A percentile compares a stretch with the other conserved stretches of the same genome.
Conservation (phyloP, 2,888 invertebrate genomes). For the Catocala nupta region DNA sequence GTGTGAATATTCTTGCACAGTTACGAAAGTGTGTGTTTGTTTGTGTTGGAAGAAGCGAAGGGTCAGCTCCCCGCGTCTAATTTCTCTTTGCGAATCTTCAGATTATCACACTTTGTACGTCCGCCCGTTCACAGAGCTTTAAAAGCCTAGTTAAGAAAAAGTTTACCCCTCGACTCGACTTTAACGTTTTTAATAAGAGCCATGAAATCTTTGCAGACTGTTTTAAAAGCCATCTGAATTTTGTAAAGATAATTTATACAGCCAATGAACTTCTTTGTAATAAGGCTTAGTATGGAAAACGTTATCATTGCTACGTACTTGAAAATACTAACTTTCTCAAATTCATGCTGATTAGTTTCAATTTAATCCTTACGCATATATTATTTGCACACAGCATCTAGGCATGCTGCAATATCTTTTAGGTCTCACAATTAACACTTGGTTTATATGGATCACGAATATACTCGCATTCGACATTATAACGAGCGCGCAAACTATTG, state of each 20-base stretch:
- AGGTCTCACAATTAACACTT: too few species aligned
- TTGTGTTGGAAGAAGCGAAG: slow-evolving; percentile 28
- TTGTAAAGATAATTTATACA: slow-evolving; percentile 24
- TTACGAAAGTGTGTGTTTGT: background rate
- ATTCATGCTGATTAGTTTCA: too few species aligned
- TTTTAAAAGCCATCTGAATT: slow-evolving; percentile 24
- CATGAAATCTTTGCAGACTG: slow-evolving; percentile 50
- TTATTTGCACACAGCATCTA: too few species aligned
- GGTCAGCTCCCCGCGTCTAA: slow-evolving; percentile 49
- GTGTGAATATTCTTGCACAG: background rate
- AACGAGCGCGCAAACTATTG: too few species aligned
- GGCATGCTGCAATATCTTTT: too few species aligned
- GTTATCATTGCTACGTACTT: background rate
- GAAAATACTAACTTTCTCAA: too few species aligned
- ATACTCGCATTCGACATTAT: too few species aligned
- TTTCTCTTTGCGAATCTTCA: slow-evolving; percentile 54
- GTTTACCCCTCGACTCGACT: slow-evolving; percentile 46
- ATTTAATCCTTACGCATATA: too few species aligned
- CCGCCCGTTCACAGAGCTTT: slow-evolving; percentile 55
- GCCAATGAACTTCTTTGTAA: slow-evolving; percentile 2
- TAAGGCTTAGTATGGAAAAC: slow-evolving; percentile 1
- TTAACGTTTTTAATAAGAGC: slow-evolving; percentile 57
- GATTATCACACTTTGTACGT: slow-evolving; percentile 60
- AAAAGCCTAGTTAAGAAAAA: slow-evolving; percentile 61
- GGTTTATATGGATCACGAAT: too few species aligned